A percentile compares a stretch with the other conserved stretches of the same genome.
Conservation (phyloP, 2,888 invertebrate species). For the Lampropteryx suffumata region DNA sequence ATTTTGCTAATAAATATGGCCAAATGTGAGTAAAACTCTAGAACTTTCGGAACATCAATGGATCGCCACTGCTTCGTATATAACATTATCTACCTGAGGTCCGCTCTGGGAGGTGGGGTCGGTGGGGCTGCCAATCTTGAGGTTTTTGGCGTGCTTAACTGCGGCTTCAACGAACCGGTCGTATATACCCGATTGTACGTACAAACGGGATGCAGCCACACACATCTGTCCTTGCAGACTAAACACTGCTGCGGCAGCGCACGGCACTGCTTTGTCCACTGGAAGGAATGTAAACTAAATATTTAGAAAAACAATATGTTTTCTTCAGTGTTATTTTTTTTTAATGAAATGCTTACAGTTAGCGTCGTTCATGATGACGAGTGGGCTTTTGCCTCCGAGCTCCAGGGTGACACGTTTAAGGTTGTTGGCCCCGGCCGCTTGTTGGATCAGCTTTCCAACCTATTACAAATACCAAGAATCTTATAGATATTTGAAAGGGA, state of each 20-base stretch:
- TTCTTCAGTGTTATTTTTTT: no score
- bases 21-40: no score
- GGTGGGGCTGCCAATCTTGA: constrained; percentile 84
- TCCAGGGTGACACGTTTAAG: constrained; percentile 92
- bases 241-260: constrained; percentile 52
- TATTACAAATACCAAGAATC: constrained; percentile 38
- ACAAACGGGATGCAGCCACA: constrained; percentile 60
- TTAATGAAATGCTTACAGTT: constrained; percentile 81
- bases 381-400: constrained; percentile 94
- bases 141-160: constrained; percentile 83
- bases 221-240: constrained; percentile 58
- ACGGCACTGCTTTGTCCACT: constrained; percentile 55
- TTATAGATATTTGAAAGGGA: no score
- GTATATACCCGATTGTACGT: constrained; percentile 84
- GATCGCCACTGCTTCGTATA: no score
- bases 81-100: constrained; percentile 49
- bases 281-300: constrained; percentile 2
- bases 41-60: no score
- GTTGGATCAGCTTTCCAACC: constrained; percentile 84
- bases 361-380: constrained; percentile 91
- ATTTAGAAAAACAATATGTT: no score
- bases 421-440: constrained; percentile 89
- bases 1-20: no score
- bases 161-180: constrained; percentile 91
- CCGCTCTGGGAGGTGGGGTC: constrained; percentile 49